Percentiles rank a stretch among this genome's conserved stretches.
phyloP scores from a whole-genome alignment of 2,797 vertebrate genomes.

The Xyrichtys novacula region DNA sequence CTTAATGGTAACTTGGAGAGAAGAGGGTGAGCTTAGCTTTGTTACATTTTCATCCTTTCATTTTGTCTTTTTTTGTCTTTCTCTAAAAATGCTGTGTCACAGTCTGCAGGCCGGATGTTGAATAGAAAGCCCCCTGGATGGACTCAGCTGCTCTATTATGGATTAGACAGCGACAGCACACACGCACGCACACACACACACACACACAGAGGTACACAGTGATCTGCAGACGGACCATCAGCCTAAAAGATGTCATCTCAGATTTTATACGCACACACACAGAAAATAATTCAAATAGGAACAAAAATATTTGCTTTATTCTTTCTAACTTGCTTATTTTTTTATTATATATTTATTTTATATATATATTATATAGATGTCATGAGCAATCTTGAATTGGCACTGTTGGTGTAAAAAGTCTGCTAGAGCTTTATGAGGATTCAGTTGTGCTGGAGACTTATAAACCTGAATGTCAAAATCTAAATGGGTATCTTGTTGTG shows the following conservation, averaged over 20 bases:
- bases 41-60: conserved; percentile 18
- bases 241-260: not conserved
- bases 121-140: conserved; percentile 35
- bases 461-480: conserved; percentile 14
- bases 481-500: conserved; percentile 7
- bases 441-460: not conserved
- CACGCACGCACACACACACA: conserved; percentile 8
- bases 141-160: conserved; percentile 66
- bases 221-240: conserved; percentile 13
- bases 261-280: not conserved
- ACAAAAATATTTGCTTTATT: not conserved
- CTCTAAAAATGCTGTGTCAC: conserved; percentile 60
- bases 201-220: not conserved
- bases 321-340: not conserved
- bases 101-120: conserved; percentile 35
- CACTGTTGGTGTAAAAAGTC: conserved; percentile 5
- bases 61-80: conserved; percentile 13
- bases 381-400: not conserved
- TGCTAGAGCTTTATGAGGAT: conserved; percentile 9
- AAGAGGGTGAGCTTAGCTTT: conserved; percentile 1
- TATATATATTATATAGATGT: conserved; percentile 5
- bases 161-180: conserved; percentile 46
- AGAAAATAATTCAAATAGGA: not conserved
- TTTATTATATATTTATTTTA: too few relatives aligned
- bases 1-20: conserved; percentile 1